phyloP scores from a whole-genome alignment of 1,140 invertebrate species.

The Copidosoma floridanum region DNA sequence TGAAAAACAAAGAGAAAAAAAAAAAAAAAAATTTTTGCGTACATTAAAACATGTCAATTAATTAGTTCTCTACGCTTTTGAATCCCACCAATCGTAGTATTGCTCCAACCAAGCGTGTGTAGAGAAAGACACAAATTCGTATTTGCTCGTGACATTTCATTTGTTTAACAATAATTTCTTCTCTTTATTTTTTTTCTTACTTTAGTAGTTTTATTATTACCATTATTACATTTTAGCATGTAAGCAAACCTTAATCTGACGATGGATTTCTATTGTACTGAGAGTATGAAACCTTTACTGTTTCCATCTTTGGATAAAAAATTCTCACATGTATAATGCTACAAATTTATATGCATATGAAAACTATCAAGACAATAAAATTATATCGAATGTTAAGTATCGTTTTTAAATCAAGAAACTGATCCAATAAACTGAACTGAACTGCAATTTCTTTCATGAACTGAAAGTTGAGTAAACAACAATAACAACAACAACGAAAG shows the following conservation, averaged over 20 bases:
- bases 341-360: slow-evolving; percentile 33
- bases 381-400: slow-evolving; percentile 51
- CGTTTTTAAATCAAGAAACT: too few species aligned
- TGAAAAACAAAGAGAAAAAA: too few species aligned
- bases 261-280: slow-evolving; percentile 28
- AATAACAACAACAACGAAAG: too few species aligned
- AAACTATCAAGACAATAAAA: slow-evolving; percentile 49
- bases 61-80: slow-evolving; percentile 30
- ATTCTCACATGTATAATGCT: slow-evolving; percentile 31
- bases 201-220: slow-evolving; percentile 26
- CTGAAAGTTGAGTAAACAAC: too few species aligned
- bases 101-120: not conserved
- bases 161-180: slow-evolving; percentile 22
- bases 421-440: too few species aligned
- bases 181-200: slow-evolving; percentile 21
- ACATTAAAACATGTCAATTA: slow-evolving; percentile 37
- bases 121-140: slow-evolving; percentile 20
- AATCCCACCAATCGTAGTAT: slow-evolving; percentile 16
- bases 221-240: slow-evolving; percentile 16
- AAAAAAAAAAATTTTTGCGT: slow-evolving; percentile 19
- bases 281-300: slow-evolving; percentile 25
- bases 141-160: slow-evolving; percentile 9
- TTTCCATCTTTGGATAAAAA: slow-evolving; percentile 25
- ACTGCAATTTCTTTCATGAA: too few species aligned
- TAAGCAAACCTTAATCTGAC: slow-evolving; percentile 12